Conservation (phyloP, 2,888 invertebrate genomes). For the Glaucopsyche alexis region DNA sequence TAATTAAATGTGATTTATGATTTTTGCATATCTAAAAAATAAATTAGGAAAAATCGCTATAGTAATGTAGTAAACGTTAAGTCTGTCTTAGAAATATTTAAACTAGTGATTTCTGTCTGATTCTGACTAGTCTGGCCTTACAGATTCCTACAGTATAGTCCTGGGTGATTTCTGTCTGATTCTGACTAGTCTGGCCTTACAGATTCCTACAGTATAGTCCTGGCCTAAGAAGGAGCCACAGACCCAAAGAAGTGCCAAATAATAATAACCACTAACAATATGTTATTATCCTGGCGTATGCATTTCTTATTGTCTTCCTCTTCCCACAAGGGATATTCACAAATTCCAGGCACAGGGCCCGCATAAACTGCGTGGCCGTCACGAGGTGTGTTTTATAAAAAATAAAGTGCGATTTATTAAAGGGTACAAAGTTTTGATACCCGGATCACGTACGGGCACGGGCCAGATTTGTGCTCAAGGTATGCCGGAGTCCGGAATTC, state of each 20-base stretch:
- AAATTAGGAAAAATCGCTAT: too few species aligned
- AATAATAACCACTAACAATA: neutral
- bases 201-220: too few species aligned
- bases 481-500: constrained; percentile 48
- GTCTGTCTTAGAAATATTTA: too few species aligned
- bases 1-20: neutral
- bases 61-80: too few species aligned
- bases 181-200: too few species aligned
- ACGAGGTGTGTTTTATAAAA: constrained; percentile 71
- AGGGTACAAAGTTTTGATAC: constrained; percentile 51
- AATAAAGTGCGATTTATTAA: constrained; percentile 76
- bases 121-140: too few species aligned
- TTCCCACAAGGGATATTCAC: constrained; percentile 43
- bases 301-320: constrained; percentile 34
- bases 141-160: too few species aligned
- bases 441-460: constrained; percentile 60
- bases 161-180: too few species aligned
- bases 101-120: too few species aligned
- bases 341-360: constrained; percentile 62
- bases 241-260: neutral
- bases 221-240: too few species aligned
- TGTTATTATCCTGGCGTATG: neutral
- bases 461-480: constrained; percentile 69
- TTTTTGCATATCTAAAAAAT: neutral
- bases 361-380: constrained; percentile 67